phyloP scores from a whole-genome alignment of 1,140 invertebrate genomes.

The Centruroides vittatus region DNA sequence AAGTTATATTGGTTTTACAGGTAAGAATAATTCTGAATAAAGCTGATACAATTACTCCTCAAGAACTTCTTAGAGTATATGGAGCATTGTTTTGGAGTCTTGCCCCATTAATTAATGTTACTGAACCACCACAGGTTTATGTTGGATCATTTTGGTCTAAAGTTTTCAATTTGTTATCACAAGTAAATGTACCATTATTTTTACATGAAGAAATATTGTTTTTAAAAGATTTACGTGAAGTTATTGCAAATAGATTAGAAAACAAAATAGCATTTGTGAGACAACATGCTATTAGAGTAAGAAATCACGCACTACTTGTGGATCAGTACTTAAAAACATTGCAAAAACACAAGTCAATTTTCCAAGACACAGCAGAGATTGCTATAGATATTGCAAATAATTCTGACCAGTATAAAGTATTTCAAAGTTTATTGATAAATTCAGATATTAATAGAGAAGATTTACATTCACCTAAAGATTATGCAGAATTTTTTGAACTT shows the following conservation, averaged over 20 bases:
- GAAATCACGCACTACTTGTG: slow-evolving; percentile 91
- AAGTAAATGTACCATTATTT: slow-evolving; percentile 16
- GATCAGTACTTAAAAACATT: slow-evolving; percentile 86
- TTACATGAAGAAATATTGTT: slow-evolving; percentile 61
- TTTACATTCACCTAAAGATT: slow-evolving; percentile 75
- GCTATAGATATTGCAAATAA: slow-evolving; percentile 54
- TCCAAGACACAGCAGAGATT: slow-evolving; percentile 67
- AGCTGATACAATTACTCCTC: slow-evolving; percentile 96
- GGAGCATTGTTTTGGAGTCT: slow-evolving; percentile 98
- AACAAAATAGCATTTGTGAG: slow-evolving; percentile 85
- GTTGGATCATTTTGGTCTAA: slow-evolving; percentile 79
- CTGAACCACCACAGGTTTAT: slow-evolving; percentile 68
- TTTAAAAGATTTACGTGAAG: slow-evolving; percentile 62
- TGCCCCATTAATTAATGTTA: slow-evolving; percentile 78
- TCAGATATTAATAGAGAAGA: slow-evolving; percentile 87
- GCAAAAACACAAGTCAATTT: slow-evolving; percentile 84
- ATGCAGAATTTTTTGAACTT: slow-evolving; percentile 69
- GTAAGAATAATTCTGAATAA: slow-evolving; percentile 96
- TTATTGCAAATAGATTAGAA: slow-evolving; percentile 73
- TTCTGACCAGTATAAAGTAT: slow-evolving; percentile 84
- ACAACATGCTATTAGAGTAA: slow-evolving; percentile 80
- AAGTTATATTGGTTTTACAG: slow-evolving; percentile 1
- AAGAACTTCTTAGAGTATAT: slow-evolving; percentile 96
- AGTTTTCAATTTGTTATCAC: slow-evolving; percentile 30
- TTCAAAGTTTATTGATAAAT: slow-evolving; percentile 69